These are phyloP conservation scores for Hylia prasina DNA, from an alignment of 2,113 vertebrate species.

Conservation along the genomic window DNA sequence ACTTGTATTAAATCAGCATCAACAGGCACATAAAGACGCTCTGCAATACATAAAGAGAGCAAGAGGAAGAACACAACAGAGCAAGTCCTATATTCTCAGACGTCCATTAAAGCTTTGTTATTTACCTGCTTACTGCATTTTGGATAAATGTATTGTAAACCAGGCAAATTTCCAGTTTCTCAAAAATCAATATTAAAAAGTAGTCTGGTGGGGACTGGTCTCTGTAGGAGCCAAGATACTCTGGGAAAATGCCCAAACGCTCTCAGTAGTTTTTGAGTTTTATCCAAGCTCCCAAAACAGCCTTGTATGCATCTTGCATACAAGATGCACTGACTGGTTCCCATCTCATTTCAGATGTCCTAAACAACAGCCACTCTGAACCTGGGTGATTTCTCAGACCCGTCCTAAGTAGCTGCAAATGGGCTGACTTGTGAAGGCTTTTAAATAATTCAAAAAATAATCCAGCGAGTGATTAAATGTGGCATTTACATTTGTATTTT, in stretches of 20 bases:
- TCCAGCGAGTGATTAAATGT: not conserved
- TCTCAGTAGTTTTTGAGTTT: not conserved
- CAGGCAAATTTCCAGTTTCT: not conserved
- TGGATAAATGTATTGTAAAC: not conserved
- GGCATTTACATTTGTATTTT: not conserved
- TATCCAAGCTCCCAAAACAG: not conserved
- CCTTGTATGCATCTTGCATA: not conserved
- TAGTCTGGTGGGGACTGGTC: not conserved
- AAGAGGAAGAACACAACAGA: not conserved
- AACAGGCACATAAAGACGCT: not conserved
- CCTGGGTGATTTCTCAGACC: not conserved
- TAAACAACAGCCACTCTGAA: not conserved
- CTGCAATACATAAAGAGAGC: not conserved
- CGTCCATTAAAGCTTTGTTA: not conserved
- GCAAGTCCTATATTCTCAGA: not conserved
- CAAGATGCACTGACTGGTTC: not conserved
- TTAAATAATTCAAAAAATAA: not conserved
- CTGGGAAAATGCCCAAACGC: constrained; percentile 32
- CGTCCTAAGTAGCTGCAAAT: not conserved
- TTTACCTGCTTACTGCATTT: not conserved
- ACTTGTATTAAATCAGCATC: not conserved
- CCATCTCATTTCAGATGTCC: not conserved
- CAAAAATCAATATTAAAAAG: constrained; percentile 25
- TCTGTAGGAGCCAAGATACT: constrained; percentile 4
- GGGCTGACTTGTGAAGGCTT: not conserved